Evolutionary conservation across 2,113 vertebrate species (phyloP).

Genomic region (Hippocampus barbouri): DNA sequence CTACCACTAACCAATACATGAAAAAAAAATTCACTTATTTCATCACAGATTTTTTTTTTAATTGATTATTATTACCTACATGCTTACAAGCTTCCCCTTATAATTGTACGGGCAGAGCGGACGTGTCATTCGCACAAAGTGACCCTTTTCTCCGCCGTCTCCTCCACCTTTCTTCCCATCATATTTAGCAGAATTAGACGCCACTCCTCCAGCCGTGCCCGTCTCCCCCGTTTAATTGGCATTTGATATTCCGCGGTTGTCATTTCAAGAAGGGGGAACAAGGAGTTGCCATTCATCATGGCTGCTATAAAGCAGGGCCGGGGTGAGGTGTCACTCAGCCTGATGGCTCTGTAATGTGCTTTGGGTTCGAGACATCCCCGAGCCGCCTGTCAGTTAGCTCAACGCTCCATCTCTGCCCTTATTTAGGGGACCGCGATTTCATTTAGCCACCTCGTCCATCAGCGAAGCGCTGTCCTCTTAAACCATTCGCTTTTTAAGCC

Average conservation of each 20-base stretch:
- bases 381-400: constrained; percentile 59
- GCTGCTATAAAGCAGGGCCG: constrained; percentile 39
- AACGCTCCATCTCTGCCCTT: constrained; percentile 44
- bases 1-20: too few species aligned
- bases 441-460: constrained; percentile 56
- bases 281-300: constrained; percentile 57
- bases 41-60: constrained; percentile 3
- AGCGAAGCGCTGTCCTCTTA: constrained; percentile 41
- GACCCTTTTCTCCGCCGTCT: constrained; percentile 33
- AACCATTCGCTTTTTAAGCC: constrained; percentile 36
- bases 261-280: constrained; percentile 61
- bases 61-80: constrained; percentile 5
- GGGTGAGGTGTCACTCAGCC: constrained; percentile 50
- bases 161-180: constrained; percentile 5
- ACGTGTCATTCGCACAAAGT: constrained; percentile 41
- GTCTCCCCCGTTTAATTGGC: constrained; percentile 65
- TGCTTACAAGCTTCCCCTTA: constrained; percentile 23
- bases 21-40: constrained; percentile 23
- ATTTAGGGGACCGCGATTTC: constrained; percentile 50
- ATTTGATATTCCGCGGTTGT: constrained; percentile 70
- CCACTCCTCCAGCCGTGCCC: constrained; percentile 53
- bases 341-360: constrained; percentile 69
- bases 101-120: constrained; percentile 31
- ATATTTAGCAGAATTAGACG: constrained; percentile 65
- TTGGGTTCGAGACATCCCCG: constrained; percentile 52